These are phyloP conservation scores for Azorinus chamasolen DNA, from an alignment of 2,888 invertebrate genomes.

Conservation along the genomic window DNA sequence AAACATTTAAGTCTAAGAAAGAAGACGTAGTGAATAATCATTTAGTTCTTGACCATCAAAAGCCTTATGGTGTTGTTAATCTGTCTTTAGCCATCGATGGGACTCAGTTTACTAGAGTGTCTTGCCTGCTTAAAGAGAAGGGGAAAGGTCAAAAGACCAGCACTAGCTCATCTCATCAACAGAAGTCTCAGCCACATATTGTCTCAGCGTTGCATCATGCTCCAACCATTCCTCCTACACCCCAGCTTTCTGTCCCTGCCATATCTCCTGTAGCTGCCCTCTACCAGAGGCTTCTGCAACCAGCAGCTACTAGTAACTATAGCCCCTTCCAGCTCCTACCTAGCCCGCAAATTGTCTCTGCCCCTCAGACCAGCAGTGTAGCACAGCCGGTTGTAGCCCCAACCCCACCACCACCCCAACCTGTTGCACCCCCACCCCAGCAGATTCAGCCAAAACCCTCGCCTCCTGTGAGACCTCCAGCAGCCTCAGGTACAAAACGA, in stretches of 20 bases:
- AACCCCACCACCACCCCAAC: background rate
- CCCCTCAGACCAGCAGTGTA: too few relatives aligned
- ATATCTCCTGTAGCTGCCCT: too few relatives aligned
- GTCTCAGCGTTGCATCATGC: too few relatives aligned
- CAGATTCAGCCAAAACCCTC: background rate
- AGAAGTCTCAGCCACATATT: too few relatives aligned
- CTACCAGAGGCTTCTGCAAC: too few relatives aligned
- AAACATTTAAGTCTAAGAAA: constrained; percentile 72
- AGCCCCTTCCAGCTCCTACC: too few relatives aligned
- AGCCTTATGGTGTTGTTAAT: constrained; percentile 51
- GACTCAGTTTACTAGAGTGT: constrained; percentile 70
- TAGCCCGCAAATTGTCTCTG: too few relatives aligned
- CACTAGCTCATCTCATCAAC: too few relatives aligned
- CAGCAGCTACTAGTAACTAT: too few relatives aligned
- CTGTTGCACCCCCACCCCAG: background rate
- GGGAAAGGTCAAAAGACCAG: constrained; percentile 13
- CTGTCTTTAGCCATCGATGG: constrained; percentile 76
- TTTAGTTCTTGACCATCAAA: constrained; percentile 61
- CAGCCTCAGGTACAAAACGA: constrained; percentile 33
- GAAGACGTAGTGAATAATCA: constrained; percentile 71
- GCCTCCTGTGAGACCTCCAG: constrained; percentile 9
- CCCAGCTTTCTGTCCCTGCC: too few relatives aligned
- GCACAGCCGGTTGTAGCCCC: too few relatives aligned
- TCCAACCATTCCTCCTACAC: too few relatives aligned
- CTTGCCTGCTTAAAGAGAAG: constrained; percentile 70